Evolutionary conservation across 2,113 vertebrate species (phyloP).

Genomic region (Megaceryle torquata): DNA sequence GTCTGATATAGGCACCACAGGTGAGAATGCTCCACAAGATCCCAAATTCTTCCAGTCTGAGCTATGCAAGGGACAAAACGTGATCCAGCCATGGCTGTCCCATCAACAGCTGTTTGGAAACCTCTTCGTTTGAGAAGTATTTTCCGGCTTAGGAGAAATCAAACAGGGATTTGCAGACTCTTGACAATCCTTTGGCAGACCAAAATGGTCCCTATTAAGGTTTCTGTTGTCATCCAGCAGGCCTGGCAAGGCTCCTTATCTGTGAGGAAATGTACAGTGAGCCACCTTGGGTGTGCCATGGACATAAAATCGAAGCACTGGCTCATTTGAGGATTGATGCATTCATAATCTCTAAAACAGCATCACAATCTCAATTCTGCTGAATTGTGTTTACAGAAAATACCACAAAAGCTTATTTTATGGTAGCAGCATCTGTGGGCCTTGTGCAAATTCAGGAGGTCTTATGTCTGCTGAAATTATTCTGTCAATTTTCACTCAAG

Average conservation of each 20-base stretch:
- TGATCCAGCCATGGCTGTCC: not conserved
- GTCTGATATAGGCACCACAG: not conserved
- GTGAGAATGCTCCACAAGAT: not conserved
- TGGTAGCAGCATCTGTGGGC: not conserved
- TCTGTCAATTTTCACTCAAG: not conserved
- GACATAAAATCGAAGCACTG: not conserved
- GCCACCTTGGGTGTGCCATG: not conserved
- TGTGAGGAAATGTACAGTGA: accelerated
- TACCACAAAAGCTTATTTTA: not conserved
- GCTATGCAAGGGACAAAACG: not conserved
- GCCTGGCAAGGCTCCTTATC: not conserved
- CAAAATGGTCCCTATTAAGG: not conserved
- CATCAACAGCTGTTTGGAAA: not conserved
- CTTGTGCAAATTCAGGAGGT: not conserved
- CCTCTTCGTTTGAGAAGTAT: not conserved
- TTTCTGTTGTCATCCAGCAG: not conserved
- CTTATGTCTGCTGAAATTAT: not conserved
- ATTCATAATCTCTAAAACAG: not conserved
- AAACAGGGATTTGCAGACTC: not conserved
- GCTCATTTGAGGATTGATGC: not conserved
- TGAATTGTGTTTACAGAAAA: not conserved
- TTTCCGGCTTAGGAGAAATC: not conserved
- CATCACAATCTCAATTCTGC: not conserved
- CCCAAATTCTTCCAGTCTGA: not conserved
- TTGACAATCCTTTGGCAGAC: not conserved